Evolutionary conservation across 2,888 invertebrate species (phyloP), one percentile per base, ranked within the genome.

Genomic region (Abscondita cerata): DNA sequence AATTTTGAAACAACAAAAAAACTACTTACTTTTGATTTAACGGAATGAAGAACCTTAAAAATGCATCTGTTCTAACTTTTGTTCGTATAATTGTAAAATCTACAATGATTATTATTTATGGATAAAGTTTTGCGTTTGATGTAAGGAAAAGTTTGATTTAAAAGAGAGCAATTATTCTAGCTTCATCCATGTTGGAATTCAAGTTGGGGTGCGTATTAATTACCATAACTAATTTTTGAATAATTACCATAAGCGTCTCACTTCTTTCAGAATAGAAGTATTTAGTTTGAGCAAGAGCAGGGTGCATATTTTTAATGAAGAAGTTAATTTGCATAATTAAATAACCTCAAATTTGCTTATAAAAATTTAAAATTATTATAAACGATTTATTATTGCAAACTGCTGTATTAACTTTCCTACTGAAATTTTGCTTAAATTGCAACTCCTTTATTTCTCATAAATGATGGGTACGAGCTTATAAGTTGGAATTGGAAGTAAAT

Each of bases 181-280:
- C 41, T 48, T 56, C 61, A 56, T 36, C 33, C 61, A 31, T 52
- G 40, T 55, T 61, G 51, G 56, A 61, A 51, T 25, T 52, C 54
- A 41, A 47, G 33, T 34, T 20, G 31, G 47, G 54, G 36, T 52
- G 52, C 54, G 52, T 61, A 56, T 61, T 61, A 61, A 61, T 56
- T 56, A 56, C 56, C 56, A 61, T 61, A 52, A 56, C 55, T 61
- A 61, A 61, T 61, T 61, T 56, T 25, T 61, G 61, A 61, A 61
- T 61, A 61, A 61, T 61, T 61, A 52, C 56, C 52, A 40, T 48
- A 61, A 61, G 48, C 52, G 51, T 61, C 50, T 61, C 44, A 61
- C 41, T 61, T 51, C 50, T 47, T 55, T 54, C 41, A 44, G 60
- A 61, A 55, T 51, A 51, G 40, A 51, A 51, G 38, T 61, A 55